Evolutionary conservation across 2,113 vertebrate species (phyloP).

Genomic region (Tragelaphus buxtoni): DNA sequence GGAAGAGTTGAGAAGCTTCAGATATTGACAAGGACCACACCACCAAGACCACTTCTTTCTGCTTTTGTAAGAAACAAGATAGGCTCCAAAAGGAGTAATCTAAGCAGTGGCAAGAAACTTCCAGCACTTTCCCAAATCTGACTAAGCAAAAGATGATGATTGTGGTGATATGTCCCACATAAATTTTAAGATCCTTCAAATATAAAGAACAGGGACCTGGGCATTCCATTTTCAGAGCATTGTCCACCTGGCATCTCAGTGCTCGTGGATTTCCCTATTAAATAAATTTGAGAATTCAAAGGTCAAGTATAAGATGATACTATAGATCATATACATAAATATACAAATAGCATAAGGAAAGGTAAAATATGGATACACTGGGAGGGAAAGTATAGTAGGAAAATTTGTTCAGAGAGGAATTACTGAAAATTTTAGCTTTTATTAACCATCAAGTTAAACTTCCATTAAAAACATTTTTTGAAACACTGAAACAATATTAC

Average conservation of each 20-base stretch:
- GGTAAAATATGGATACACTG: background rate
- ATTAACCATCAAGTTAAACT: background rate
- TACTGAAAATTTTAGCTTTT: background rate
- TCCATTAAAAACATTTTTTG: background rate
- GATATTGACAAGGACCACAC: background rate
- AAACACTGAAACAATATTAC: background rate
- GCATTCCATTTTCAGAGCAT: background rate
- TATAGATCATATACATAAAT: background rate
- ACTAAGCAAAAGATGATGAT: background rate
- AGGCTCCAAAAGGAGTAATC: background rate
- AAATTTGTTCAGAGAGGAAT: background rate
- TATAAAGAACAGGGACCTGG: background rate
- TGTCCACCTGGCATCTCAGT: background rate
- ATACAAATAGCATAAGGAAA: background rate
- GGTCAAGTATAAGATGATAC: background rate
- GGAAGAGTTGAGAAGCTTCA: slow-evolving; percentile 23
- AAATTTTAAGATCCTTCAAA: background rate
- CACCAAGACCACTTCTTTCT: background rate
- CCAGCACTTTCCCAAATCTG: background rate
- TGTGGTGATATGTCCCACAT: background rate
- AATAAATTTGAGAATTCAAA: background rate
- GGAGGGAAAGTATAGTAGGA: background rate
- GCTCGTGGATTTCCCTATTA: background rate
- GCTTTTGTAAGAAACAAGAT: background rate
- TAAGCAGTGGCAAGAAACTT: background rate